Evolutionary conservation across 2,888 invertebrate genomes (phyloP), one percentile per base, ranked within the genome.

Genomic region (Notocelia uddmanniana): DNA sequence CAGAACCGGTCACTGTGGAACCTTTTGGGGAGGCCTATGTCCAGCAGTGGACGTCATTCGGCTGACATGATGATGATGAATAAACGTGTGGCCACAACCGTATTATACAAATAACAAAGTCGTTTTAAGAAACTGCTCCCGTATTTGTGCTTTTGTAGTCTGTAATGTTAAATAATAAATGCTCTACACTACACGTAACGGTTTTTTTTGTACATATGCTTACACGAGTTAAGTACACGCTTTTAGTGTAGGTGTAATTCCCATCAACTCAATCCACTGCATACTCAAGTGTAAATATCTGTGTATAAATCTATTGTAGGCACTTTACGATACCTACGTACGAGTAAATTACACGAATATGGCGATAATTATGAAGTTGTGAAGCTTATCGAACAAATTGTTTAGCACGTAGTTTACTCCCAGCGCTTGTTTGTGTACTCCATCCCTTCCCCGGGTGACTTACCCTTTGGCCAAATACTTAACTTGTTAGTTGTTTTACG

Each of bases 401-500:
- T 26, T 62, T 50, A 19, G 11, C 62, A 62, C 48, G 62, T 50
- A 62, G 48, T 62, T 62, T 45, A 48, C 60, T 48, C 45, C 13
- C 60, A 18, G 11, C 11, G 60, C 26, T 48, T 45, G 45, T 23
- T 21, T 19, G 31, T 26, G 19, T 50, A 48, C 45, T 31, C 50
- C 63, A 19, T 63, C 41, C 23, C 57, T 55, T 67, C 19, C 41
- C 31, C 21, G 48, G 58, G 19, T 55, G 19, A 31, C 37, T 41
- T 41, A 55, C 58, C 48, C 67, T 58, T 68, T 34, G 31, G 57
- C 34, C 67, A n/a, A 58, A 67, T 58, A 60, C 60, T 55, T 55
- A 55, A 26, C 26, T 60, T 45, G 58, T 67, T 67, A 67, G 58
- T 58, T 68, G 67, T 68, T 68, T 58, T 68, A 50, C 31, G 67